These are phyloP conservation scores for Scotopteryx bipunctaria DNA, from an alignment of 2,888 invertebrate species.

Conservation along the genomic window DNA sequence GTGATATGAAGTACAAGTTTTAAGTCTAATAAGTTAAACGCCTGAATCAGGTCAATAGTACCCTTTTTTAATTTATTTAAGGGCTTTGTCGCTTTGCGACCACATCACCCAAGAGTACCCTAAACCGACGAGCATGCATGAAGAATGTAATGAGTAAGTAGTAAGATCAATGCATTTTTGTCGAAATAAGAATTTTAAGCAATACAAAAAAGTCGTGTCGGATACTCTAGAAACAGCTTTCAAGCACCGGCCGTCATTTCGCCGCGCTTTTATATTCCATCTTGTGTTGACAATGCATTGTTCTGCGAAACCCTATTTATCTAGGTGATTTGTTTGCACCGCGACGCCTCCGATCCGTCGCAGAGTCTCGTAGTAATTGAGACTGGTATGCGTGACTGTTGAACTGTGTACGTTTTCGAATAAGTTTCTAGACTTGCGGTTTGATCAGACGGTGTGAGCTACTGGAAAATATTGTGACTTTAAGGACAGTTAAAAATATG, in stretches of 20 bases:
- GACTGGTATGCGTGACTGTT: conserved; percentile 58
- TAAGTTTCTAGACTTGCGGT: conserved; percentile 41
- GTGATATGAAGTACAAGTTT: too few relatives aligned
- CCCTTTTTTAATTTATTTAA: too few relatives aligned
- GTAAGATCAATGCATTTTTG: background rate
- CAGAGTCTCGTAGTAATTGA: conserved; percentile 64
- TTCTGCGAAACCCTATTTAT: conserved; percentile 72
- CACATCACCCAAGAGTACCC: too few relatives aligned
- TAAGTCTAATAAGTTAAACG: too few relatives aligned
- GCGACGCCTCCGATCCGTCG: conserved; percentile 55
- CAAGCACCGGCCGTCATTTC: conserved; percentile 53
- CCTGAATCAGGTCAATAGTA: too few relatives aligned
- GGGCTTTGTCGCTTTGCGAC: too few relatives aligned
- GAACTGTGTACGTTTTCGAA: conserved; percentile 55
- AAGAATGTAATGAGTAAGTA: too few relatives aligned
- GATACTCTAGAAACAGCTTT: conserved; percentile 53
- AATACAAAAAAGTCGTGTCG: conserved; percentile 41
- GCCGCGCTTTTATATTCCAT: conserved; percentile 73
- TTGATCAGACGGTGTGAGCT: conserved; percentile 3
- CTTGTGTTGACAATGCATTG: conserved; percentile 76
- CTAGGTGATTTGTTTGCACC: conserved; percentile 75
- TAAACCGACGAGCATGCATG: too few relatives aligned
- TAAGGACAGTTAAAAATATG: too few relatives aligned
- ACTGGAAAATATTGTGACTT: too few relatives aligned
- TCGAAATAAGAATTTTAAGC: background rate